Percentiles rank a stretch among this genome's conserved stretches.
Conservation (phyloP, 2,888 invertebrate genomes). For the Corbicula japonica region DNA sequence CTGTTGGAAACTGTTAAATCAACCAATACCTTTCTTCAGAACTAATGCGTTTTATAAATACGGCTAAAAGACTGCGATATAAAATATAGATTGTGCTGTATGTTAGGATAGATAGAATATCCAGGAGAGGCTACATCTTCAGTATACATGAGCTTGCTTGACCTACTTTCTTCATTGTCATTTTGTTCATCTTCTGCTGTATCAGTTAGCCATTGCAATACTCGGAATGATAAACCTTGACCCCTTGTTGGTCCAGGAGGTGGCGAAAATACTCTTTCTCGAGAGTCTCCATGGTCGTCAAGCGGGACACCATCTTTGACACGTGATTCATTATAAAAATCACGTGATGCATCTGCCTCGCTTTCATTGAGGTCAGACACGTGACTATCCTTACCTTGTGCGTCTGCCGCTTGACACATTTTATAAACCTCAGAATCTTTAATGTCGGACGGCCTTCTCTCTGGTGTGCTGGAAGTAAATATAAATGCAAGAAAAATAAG, state of each 20-base stretch:
- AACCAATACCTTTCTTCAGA: no score
- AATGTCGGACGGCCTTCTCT: conserved; percentile 73
- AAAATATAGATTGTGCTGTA: no score
- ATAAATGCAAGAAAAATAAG: not conserved
- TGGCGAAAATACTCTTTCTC: conserved; percentile 39
- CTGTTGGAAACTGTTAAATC: no score
- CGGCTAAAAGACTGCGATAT: no score
- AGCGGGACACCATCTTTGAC: conserved; percentile 28
- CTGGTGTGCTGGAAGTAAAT: conserved; percentile 61
- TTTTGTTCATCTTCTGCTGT: conserved; percentile 69
- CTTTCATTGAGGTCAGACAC: conserved; percentile 36
- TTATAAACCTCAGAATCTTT: conserved; percentile 81
- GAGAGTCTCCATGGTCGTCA: conserved; percentile 10
- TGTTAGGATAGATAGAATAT: not conserved
- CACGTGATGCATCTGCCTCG: conserved; percentile 56
- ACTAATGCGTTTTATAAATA: no score
- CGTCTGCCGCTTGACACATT: conserved; percentile 83
- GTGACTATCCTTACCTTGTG: conserved; percentile 70
- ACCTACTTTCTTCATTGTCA: conserved; percentile 63
- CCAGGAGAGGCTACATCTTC: conserved; percentile 12
- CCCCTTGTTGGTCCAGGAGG: conserved; percentile 66
- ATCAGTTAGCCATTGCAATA: conserved; percentile 82
- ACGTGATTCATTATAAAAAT: conserved; percentile 15
- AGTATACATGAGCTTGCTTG: conserved; percentile 22
- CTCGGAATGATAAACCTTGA: conserved; percentile 80